Evolutionary conservation across 2,888 invertebrate genomes (phyloP), one percentile per base, ranked within the genome.

Genomic region (Sarcophaga carnaria): DNA sequence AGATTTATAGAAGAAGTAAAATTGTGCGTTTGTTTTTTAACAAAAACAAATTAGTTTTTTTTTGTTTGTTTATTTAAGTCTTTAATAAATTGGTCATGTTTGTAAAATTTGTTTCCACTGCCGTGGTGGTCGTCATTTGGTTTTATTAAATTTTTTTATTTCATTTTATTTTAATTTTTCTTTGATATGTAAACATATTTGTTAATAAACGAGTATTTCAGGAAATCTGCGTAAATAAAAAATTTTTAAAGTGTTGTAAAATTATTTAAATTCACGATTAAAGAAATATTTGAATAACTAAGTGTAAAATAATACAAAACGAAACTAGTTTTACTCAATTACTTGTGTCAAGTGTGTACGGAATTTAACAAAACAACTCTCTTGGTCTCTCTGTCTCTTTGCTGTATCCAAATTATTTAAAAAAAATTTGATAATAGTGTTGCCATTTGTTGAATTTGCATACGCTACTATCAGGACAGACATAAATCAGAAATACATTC

Each of bases 21-120:
- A 25, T 86, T 83, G 80, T 76, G 83, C 74, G 74, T 81, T 80
- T 75, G 49, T 37, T 79, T 78, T 79, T 47, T 37, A 69, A 80
- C 62, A 77, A 79, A 76, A 62, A 64, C 70, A 47, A 14, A 62
- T 71, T 80, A 14, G n/a, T 70, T 60, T 66, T 79, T 37, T 8
- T 75, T 79, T 37, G n/a, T 75, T 63, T 45, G 12, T 67, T n/a
- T 63, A 14, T 59, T 84, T 84, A 81, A 84, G 80, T 82, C 81
- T 81, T 79, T 79, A 76, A 81, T 75, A 84, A 87, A 84, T 81
- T 87, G 84, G 87, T 84, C 87, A 87, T 87, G 81, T 76, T 87
- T 79, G n/a, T 25, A 71, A 77, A 12, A 54, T 70, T 77, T 83
- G 75, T 75, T 66, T n/a, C 14, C 54, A 54, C 17, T 14, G 17